Evolutionary conservation across 2,797 vertebrate genomes (phyloP), one percentile per base, ranked within the genome.

Genomic region (Takifugu ocellatus): DNA sequence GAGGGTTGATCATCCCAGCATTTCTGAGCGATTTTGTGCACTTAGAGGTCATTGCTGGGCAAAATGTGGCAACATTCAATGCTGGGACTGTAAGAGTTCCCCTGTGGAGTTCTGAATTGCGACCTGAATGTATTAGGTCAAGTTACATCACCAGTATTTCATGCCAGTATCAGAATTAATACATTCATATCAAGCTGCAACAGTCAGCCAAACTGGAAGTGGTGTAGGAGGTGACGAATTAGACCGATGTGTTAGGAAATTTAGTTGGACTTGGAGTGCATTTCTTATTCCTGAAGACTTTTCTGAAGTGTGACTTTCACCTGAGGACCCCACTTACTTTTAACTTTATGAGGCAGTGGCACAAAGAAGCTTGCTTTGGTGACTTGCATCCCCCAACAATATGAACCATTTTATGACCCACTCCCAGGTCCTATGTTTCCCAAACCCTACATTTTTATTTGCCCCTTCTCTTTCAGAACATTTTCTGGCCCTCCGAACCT

Each of bases 41-140:
- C 45, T 7, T 15, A 25, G 21, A 7, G 51, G 57, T 56, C 39
- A 12, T 12, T 2, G 0, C 17, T 14, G 42, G 11, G 59, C 61
- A 46, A 56, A 52, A 25, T 24, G 21, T 61, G 25, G 14, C 48
- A 3, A 5, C 49, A 24, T 14, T 27, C 15, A 29, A 29, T 12
- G 2, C 52, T 51, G 69, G 54, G 55, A 55, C 51, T 54, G 45
- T 52, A 50, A 33, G 5, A 6, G 36, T 42, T 17, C 24, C 24
- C 57, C 17, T 5, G 29, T 49, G 51, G 24, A 2, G 45, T 46
- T 47, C 60, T 57, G 39, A 58, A 31, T 50, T 14, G 1, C 56
- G 1, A 73, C 73, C 68, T 58, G 59, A 14, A 51, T 48, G 45
- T 27, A n/a, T 17, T 51, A 72, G 64, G 59, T 59, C 59, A 12